phyloP scores from a whole-genome alignment of 1,140 invertebrate species.

The Pogonomyrmex californicus region DNA sequence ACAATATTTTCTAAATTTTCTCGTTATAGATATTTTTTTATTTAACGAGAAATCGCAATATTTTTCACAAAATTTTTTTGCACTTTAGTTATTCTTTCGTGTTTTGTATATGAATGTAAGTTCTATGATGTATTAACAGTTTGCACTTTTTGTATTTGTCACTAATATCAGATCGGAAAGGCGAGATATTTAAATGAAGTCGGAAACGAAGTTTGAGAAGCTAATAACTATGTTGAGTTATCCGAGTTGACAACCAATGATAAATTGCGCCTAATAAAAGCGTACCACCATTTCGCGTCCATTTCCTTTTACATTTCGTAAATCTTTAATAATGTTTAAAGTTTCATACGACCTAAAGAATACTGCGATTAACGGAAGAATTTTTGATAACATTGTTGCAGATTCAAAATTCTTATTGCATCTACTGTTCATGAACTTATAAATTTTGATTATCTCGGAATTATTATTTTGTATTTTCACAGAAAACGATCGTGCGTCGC shows the following conservation, averaged over 20 bases:
- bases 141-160: constrained; percentile 25
- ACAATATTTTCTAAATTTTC: constrained; percentile 9
- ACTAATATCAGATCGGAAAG: constrained; percentile 14
- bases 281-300: constrained; percentile 53
- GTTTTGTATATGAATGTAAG: neutral
- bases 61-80: neutral
- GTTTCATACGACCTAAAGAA: neutral
- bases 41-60: neutral
- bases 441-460: neutral
- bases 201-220: constrained; percentile 29
- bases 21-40: neutral
- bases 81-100: neutral
- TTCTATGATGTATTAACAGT: neutral
- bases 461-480: neutral
- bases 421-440: neutral
- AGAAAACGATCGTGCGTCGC: neutral
- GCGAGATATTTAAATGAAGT: constrained; percentile 56
- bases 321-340: constrained; percentile 26
- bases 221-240: constrained; percentile 55
- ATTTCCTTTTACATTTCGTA: constrained; percentile 12
- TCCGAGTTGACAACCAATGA: constrained; percentile 37
- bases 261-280: constrained; percentile 73
- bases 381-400: constrained; percentile 7
- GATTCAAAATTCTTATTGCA: neutral
- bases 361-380: neutral